Conservation (phyloP, 2,888 invertebrate species). For the Drosophila nr. fundita region DNA sequence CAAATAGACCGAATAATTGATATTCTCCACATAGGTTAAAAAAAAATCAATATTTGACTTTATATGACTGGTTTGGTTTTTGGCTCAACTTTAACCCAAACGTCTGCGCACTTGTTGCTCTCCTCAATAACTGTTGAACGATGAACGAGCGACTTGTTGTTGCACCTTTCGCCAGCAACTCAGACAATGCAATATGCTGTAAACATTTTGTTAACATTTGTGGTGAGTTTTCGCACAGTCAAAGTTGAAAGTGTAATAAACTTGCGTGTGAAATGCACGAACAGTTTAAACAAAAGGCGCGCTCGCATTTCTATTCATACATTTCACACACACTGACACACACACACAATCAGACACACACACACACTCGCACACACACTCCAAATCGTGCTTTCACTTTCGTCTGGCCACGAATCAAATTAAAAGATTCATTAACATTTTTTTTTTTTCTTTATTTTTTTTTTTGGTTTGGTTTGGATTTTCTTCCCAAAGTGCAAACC, state of each 20-base stretch:
- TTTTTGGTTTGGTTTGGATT: conserved; percentile 14
- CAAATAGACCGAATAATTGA: neutral
- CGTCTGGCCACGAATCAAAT: conserved; percentile 41
- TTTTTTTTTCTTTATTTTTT: conserved; percentile 19
- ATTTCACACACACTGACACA: conserved; percentile 33
- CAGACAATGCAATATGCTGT: conserved; percentile 10
- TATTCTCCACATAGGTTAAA: neutral
- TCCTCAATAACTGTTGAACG: neutral
- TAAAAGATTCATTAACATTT: conserved; percentile 68
- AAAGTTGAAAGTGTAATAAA: conserved; percentile 75
- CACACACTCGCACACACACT: neutral
- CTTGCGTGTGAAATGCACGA: conserved; percentile 70
- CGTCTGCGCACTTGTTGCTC: neutral
- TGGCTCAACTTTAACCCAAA: neutral
- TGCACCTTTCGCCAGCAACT: conserved; percentile 44
- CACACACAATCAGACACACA: neutral
- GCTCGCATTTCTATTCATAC: conserved; percentile 48
- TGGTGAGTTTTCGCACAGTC: conserved; percentile 55
- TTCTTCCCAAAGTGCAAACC: conserved; percentile 38
- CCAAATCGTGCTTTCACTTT: conserved; percentile 61
- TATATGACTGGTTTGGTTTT: neutral
- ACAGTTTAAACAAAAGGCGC: conserved; percentile 60
- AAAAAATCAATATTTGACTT: neutral
- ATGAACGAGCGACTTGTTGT: conserved; percentile 15
- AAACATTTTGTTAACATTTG: conserved; percentile 34